Base-by-base conservation (phyloP, 2,797 vertebrate genomes). In the Centropyge bicolor region DNA sequence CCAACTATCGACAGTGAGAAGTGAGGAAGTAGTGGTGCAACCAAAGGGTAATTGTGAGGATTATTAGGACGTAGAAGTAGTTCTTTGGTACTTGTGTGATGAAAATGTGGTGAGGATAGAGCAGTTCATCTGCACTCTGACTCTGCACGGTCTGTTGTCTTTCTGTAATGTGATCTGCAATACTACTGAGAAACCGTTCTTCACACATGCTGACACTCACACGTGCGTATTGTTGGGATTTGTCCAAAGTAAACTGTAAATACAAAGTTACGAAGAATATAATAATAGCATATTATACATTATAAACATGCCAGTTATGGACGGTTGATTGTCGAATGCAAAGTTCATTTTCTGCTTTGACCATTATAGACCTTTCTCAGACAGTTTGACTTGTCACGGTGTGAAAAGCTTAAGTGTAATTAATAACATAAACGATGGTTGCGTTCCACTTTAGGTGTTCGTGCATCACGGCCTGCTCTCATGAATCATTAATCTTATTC, bases 101-200 rank as follows among this genome's bases (percentile, higher is more conserved):
- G 43, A 66, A 46, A 72, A 51, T 43, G 57, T 64, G 69, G 13
- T 57, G 16, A 77, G 40, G 56, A 67, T 48, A 5, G 9, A 56
- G 45, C 5, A 6, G 14, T 35, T 43, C 16, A n/a, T 48, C 10
- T 40, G 41, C 8, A 1, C 75, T 35, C 17, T 48, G 40, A 48
- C 46, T 71, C 49, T 3, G 12, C 61, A 80, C 70, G 68, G 45
- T 77, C 55, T 80, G 77, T 54, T 60, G 2, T 49, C 40, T 70
- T 56, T 43, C 57, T 72, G 22, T 62, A 46, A 64, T 8, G 19
- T 38, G n/a, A 68, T 65, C 76, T 40, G 49, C 43, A 49, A 19
- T 49, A 68, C 52, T 35, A 63, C 45, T 55, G 71, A 74, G 31
- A 69, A 77, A 72, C 45, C 61, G 79, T 70, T 82, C 40, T 63